Evolutionary conservation across 2,888 invertebrate genomes (phyloP).

Genomic region (Eupithecia vulgata): DNA sequence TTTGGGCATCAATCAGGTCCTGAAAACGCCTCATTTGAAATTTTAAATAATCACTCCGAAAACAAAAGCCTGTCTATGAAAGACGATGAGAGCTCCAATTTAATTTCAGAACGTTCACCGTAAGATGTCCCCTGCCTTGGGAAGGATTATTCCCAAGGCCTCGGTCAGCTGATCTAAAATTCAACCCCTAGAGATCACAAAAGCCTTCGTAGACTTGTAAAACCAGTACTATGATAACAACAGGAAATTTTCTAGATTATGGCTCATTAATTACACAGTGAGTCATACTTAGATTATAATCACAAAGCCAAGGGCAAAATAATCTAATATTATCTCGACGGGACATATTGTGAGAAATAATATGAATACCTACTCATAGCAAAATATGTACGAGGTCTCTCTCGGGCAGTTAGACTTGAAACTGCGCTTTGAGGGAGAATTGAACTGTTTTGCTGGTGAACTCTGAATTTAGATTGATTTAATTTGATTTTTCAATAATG

Average conservation of each 20-base stretch:
- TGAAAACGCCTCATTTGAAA: too few species aligned
- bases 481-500: too few species aligned
- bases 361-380: background rate
- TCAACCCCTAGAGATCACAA: background rate
- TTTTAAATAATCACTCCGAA: too few species aligned
- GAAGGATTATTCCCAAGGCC: too few species aligned
- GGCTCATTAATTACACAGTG: conserved; percentile 44
- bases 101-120: too few species aligned
- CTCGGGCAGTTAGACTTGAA: background rate
- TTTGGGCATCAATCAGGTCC: too few species aligned
- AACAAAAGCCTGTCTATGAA: too few species aligned
- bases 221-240: conserved; percentile 15
- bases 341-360: conserved; percentile 33
- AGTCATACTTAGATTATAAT: conserved; percentile 38
- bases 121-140: too few species aligned
- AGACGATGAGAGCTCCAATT: too few species aligned
- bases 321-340: conserved; percentile 28
- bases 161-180: too few species aligned
- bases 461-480: too few species aligned
- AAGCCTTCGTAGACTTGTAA: background rate
- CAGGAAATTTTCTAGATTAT: conserved; percentile 45
- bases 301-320: conserved; percentile 32
- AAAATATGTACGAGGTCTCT: background rate
- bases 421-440: background rate
- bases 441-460: background rate